Conservation (phyloP, 2,797 vertebrate genomes). For the Sebastes hubbsi region DNA sequence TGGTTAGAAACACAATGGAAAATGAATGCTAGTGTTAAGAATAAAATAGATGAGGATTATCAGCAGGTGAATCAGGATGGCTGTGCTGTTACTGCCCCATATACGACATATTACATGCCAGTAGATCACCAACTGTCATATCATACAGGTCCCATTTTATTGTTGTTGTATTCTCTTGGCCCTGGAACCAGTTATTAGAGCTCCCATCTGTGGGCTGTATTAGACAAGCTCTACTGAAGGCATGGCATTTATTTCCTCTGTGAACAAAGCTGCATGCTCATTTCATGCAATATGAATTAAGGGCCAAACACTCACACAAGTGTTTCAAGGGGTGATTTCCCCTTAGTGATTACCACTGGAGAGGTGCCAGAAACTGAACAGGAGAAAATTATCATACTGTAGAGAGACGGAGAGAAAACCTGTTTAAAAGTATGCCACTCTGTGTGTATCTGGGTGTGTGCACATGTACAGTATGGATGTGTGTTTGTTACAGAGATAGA, state of each 20-base stretch:
- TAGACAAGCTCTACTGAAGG: constrained; percentile 61
- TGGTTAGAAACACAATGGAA: not conserved
- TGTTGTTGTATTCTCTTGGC: constrained; percentile 41
- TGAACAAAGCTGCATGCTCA: constrained; percentile 64
- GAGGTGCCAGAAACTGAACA: constrained; percentile 51
- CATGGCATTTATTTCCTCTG: constrained; percentile 49
- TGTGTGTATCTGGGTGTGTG: not conserved
- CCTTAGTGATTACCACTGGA: constrained; percentile 60
- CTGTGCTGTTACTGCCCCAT: not conserved
- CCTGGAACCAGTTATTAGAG: constrained; percentile 54
- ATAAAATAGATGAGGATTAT: not conserved
- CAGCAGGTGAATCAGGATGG: not conserved
- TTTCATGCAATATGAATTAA: constrained; percentile 65
- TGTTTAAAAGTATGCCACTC: constrained; percentile 10
- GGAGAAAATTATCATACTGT: constrained; percentile 50
- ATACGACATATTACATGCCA: not conserved
- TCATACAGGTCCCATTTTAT: constrained; percentile 34
- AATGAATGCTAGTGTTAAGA: not conserved
- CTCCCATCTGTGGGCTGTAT: constrained; percentile 54
- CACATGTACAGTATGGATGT: not conserved
- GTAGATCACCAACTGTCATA: constrained; percentile 15
- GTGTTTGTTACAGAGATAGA: not conserved
- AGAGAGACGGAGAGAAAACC: constrained; percentile 8
- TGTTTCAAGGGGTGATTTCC: constrained; percentile 66
- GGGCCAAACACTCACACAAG: constrained; percentile 58